These are phyloP conservation scores for Tyria jacobaeae DNA, from an alignment of 2,888 invertebrate genomes.

Conservation along the genomic window DNA sequence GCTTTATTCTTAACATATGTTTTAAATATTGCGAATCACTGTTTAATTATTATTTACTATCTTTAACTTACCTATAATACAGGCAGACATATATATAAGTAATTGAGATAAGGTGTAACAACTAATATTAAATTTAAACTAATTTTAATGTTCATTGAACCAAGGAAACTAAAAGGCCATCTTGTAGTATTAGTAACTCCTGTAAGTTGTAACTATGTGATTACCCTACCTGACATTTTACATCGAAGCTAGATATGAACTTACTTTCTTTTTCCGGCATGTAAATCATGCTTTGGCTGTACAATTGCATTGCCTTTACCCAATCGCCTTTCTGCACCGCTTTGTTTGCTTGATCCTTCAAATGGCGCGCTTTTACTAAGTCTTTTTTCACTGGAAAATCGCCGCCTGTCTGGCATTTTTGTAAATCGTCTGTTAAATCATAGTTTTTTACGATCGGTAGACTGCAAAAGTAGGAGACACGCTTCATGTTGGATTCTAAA, in stretches of 20 bases:
- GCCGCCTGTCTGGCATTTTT: slow-evolving; percentile 68
- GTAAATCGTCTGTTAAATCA: slow-evolving; percentile 77
- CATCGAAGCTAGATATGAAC: slow-evolving; percentile 49
- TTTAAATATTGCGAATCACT: no score
- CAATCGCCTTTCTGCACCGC: slow-evolving; percentile 91
- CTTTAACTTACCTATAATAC: not conserved
- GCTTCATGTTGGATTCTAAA: slow-evolving; percentile 88
- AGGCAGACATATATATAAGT: not conserved
- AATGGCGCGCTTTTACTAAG: slow-evolving; percentile 85
- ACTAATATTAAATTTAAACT: not conserved
- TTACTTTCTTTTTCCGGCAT: slow-evolving; percentile 90
- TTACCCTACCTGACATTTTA: slow-evolving; percentile 45
- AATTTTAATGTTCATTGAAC: not conserved
- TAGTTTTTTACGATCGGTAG: slow-evolving; percentile 80
- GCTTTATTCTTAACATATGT: no score
- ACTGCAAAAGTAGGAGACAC: slow-evolving; percentile 88
- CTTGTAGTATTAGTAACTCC: not conserved
- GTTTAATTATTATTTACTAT: not conserved
- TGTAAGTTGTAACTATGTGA: slow-evolving; percentile 25
- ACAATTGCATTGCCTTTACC: slow-evolving; percentile 89
- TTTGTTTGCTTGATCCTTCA: slow-evolving; percentile 91
- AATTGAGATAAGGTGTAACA: not conserved
- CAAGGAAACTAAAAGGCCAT: not conserved
- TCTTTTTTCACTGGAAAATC: slow-evolving; percentile 84
- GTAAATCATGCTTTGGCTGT: slow-evolving; percentile 89